phyloP scores from a whole-genome alignment of 2,113 vertebrate species.

The Marmota monax region DNA sequence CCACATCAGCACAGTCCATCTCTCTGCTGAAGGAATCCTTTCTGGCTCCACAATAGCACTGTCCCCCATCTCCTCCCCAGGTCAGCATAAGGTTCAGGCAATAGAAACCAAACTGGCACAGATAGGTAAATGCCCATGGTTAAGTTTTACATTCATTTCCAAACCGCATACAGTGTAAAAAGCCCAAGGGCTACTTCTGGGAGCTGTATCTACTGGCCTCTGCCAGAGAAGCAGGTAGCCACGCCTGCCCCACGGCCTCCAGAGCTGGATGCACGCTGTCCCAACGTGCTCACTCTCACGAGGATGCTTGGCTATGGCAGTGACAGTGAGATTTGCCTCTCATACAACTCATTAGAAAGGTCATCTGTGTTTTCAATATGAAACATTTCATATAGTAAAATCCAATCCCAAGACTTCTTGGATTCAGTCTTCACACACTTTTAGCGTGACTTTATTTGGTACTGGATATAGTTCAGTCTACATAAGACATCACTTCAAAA shows the following conservation, averaged over 20 bases:
- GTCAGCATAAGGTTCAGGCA: slow-evolving; percentile 81
- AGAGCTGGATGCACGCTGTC: slow-evolving; percentile 77
- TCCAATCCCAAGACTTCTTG: slow-evolving; percentile 87
- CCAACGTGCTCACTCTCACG: slow-evolving; percentile 74
- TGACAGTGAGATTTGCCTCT: slow-evolving; percentile 85
- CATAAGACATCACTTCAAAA: slow-evolving; percentile 92
- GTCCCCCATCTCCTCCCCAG: slow-evolving; percentile 53
- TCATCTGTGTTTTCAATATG: slow-evolving; percentile 92
- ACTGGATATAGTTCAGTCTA: slow-evolving; percentile 75
- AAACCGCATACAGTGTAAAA: slow-evolving; percentile 85
- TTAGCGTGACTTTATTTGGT: slow-evolving; percentile 86
- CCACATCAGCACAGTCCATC: accelerated
- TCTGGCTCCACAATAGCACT: background rate
- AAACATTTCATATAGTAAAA: slow-evolving; percentile 91
- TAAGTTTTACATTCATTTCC: slow-evolving; percentile 88
- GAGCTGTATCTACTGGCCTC: slow-evolving; percentile 84
- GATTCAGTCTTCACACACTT: slow-evolving; percentile 85
- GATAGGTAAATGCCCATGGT: slow-evolving; percentile 89
- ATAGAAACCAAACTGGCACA: slow-evolving; percentile 87
- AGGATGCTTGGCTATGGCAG: slow-evolving; percentile 85
- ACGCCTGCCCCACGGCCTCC: slow-evolving; percentile 73
- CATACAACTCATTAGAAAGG: slow-evolving; percentile 87
- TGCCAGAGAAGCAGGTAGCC: slow-evolving; percentile 82
- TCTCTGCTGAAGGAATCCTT: background rate
- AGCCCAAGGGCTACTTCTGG: slow-evolving; percentile 77